phyloP scores from a whole-genome alignment of 1,140 invertebrate genomes.

The Halesus radiatus region DNA sequence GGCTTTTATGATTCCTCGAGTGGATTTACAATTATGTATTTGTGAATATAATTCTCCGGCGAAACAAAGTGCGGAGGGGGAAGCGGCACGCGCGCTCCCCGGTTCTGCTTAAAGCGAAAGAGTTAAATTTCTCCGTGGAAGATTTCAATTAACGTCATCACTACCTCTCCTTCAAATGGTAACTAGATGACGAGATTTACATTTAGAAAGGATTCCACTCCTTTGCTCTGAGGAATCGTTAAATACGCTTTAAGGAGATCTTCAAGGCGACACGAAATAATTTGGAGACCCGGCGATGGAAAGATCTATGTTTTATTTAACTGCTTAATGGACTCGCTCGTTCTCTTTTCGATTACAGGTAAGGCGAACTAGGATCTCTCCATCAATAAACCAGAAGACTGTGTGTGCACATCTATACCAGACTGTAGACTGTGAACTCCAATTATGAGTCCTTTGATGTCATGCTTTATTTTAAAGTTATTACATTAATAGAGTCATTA shows the following conservation, averaged over 20 bases:
- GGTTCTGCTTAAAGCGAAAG: conserved; percentile 45
- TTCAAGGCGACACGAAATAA: conserved; percentile 38
- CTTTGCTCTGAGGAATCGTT: conserved; percentile 47
- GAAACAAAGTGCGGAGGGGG: conserved; percentile 35
- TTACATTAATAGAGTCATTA: too few relatives aligned
- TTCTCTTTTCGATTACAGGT: conserved; percentile 17
- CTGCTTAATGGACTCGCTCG: background rate
- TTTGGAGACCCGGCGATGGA: conserved; percentile 25
- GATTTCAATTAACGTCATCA: conserved; percentile 54
- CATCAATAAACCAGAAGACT: too few relatives aligned
- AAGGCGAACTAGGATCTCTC: too few relatives aligned
- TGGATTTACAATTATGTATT: conserved; percentile 53
- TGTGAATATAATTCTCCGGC: conserved; percentile 48
- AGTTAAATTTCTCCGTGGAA: conserved; percentile 52
- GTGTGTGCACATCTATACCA: too few relatives aligned
- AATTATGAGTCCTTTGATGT: too few relatives aligned
- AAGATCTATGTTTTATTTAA: conserved; percentile 28
- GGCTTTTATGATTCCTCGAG: conserved; percentile 56
- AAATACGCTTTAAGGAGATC: conserved; percentile 40
- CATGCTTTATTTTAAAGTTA: too few relatives aligned
- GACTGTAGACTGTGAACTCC: too few relatives aligned
- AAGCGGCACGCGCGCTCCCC: background rate
- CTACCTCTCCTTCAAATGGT: conserved; percentile 27
- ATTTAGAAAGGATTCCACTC: conserved; percentile 49
- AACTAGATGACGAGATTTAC: conserved; percentile 54